Conservation (phyloP, 2,888 invertebrate species). For the Orchesellides sinensis region DNA sequence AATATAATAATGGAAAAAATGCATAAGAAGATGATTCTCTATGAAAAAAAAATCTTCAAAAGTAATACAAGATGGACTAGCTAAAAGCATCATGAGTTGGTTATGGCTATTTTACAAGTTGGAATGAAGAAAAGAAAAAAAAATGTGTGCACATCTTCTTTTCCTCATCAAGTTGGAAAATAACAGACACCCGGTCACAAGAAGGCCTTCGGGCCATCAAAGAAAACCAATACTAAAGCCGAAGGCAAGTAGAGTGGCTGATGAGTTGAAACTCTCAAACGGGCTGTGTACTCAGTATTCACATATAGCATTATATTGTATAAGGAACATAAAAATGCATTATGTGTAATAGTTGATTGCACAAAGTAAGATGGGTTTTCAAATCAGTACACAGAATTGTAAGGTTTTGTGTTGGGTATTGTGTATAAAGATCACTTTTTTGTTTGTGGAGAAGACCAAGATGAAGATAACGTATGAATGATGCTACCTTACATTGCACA, state of each 20-base stretch:
- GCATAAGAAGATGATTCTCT: background rate
- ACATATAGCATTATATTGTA: no score
- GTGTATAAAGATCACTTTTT: background rate
- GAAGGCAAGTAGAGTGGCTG: constrained; percentile 29
- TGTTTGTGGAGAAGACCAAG: background rate
- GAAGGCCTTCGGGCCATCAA: constrained; percentile 52
- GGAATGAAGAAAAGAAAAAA: background rate
- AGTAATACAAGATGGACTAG: background rate
- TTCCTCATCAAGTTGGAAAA: constrained; percentile 11
- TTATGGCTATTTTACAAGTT: background rate
- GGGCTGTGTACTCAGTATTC: background rate
- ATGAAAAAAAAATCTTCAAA: background rate
- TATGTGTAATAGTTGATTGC: background rate
- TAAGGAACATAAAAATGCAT: background rate
- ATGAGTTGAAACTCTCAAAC: constrained; percentile 33
- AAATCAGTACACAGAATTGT: no score
- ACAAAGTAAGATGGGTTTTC: no score
- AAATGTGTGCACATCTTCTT: constrained; percentile 21
- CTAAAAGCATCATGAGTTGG: no score
- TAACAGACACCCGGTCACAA: constrained; percentile 53
- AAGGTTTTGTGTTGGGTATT: background rate
- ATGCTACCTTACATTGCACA: background rate
- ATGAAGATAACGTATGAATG: background rate
- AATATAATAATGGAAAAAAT: constrained; percentile 24
- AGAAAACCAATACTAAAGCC: constrained; percentile 51